Base-by-base conservation (phyloP, 2,797 vertebrate species). In the Myotis pilosus region DNA sequence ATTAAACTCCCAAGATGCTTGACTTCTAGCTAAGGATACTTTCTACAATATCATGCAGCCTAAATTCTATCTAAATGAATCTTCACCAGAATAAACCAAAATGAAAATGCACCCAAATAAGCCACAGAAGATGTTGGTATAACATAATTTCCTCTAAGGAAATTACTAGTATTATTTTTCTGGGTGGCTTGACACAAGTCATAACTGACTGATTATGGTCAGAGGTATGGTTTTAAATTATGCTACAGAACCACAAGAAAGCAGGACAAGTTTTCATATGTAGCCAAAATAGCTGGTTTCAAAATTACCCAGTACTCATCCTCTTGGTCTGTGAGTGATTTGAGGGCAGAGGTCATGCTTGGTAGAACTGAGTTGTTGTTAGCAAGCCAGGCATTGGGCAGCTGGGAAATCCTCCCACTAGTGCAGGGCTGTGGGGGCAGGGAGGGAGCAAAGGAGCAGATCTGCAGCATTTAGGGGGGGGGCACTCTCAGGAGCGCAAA, bases 121-220 rank as follows among this genome's bases (percentile, higher is more conserved):
- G 87, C 23, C 60, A 84, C 44, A 79, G 38, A 47, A 95, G 76
- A 83, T 23, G 57, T 57, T 79, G 30, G 51, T 64, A 44, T 84
- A 76, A 84, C 49, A 69, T 64, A 80, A 96, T 72, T 96, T 96
- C 66, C 79, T 95, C 66, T 91, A 68, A 72, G 85, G 72, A 95
- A 96, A 81, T 64, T 30, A 47, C 47, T 47, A 47, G 47, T 47
- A 30, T 88, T 90, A 28, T 92, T 93, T 95, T 92, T 47, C 71
- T 68, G 74, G n/a, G 57, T 92, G 69, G 28, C n/a, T 68, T 93
- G 81, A 53, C 64, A 49, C 38, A 75, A 95, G 60, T 72, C 71
- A 79, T 53, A 95, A 82, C 60, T 87, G 44, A 75, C 57, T 87
- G 78, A 74, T 47, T 83, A 89, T 62, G 66, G 89, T 95, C 53